phyloP scores from a whole-genome alignment of 2,113 vertebrate genomes.

The Macquaria ambigua region DNA sequence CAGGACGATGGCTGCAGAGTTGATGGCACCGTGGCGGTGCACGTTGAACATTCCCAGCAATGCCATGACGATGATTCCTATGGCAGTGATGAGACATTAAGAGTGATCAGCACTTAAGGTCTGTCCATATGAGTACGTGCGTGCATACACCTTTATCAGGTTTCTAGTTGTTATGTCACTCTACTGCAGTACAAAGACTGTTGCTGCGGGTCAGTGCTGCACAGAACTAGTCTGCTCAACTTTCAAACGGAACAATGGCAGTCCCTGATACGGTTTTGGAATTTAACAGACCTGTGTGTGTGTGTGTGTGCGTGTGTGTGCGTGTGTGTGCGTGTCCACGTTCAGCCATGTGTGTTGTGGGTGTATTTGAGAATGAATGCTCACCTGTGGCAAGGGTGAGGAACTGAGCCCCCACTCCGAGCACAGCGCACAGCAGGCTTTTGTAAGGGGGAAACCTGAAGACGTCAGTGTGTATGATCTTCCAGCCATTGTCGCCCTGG shows the following conservation, averaged over 20 bases:
- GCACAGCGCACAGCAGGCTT: conserved; percentile 90
- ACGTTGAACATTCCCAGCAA: conserved; percentile 93
- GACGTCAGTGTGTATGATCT: conserved; percentile 95
- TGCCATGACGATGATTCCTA: conserved; percentile 93
- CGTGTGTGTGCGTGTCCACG: not conserved
- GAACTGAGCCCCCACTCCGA: conserved; percentile 94
- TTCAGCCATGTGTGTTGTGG: not conserved
- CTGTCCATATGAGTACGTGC: not conserved
- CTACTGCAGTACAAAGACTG: not conserved
- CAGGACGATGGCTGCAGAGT: conserved; percentile 91
- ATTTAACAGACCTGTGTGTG: not conserved
- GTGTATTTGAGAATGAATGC: conserved; percentile 23
- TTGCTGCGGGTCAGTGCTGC: not conserved
- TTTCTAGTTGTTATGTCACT: not conserved
- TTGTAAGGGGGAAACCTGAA: conserved; percentile 92
- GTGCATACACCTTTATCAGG: not conserved
- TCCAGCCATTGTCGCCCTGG: conserved; percentile 95
- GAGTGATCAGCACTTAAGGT: not conserved
- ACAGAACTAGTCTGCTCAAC: not conserved
- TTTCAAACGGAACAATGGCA: not conserved
- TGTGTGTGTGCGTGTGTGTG: not conserved
- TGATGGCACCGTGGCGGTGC: conserved; percentile 93
- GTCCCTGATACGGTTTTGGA: not conserved
- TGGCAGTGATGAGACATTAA: not conserved
- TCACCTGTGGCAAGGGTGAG: conserved; percentile 92